Base-by-base conservation (phyloP, 1,140 invertebrate species). In the Oedothorax gibbosus region DNA sequence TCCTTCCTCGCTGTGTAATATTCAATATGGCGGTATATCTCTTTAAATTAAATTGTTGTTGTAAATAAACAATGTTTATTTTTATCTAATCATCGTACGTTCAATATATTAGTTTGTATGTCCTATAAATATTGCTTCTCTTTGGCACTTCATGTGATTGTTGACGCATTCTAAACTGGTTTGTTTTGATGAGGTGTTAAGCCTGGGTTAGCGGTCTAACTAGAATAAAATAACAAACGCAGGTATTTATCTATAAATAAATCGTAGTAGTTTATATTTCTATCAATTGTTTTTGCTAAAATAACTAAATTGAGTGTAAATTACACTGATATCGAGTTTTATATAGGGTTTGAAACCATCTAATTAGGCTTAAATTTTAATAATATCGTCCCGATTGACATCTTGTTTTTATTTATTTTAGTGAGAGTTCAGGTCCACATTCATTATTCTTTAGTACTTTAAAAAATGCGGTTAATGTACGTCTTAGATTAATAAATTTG, bases 21-120 rank as follows among this genome's bases (percentile, higher is more conserved):
- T 84, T 76, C 81, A 84, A 84, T 84, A 84, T 84, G 81, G 81
- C 81, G 81, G 81, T 84, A 7, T 64, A 14, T 7, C 15, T 51
- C n/a, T 50, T 68, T 75, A 65, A 75, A 76, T 75, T 18, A 56
- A 10, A 18, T 10, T 71, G 7, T 71, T 53, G 18, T 71, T 71
- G 6, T 18, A 54, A 53, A 51, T 71, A 71, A 71, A 71, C 69
- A 71, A 18, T 71, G 12, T 18, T 71, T 10, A n/a, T 53, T 20
- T 8, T 53, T 15, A 53, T 15, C 7, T 35, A 53, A n/a, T 51
- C 15, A 20, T 15, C 20, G 49, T 18, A 49, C 11, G 6, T 71
- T n/a, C 50, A 18, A 4, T 12, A 71, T 53, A 15, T 9, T 18
- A 9, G 54, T 11, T 18, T 15, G 20, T 53, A 18, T n/a, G 50